Evolutionary conservation across 2,888 invertebrate genomes (phyloP), one percentile per base, ranked within the genome.

Genomic region (Agrotis ipsilon): DNA sequence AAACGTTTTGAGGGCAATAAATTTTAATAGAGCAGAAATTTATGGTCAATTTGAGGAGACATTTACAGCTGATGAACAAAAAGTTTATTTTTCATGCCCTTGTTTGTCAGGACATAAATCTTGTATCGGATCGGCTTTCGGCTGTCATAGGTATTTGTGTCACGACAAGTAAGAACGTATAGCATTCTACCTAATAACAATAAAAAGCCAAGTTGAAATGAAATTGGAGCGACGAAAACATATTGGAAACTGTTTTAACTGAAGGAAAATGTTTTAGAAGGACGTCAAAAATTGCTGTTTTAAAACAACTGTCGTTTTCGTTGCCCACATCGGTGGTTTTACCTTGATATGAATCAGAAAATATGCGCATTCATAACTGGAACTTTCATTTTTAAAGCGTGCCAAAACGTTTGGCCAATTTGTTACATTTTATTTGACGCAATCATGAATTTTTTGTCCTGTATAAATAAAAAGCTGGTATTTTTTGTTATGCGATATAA

Each of bases 11-110:
- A 91, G 90, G 89, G 88, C 86, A 91, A 93, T 94, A 93, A 93
- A 93, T 94, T 94, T 94, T 94, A 94, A 95, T 94, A 94, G 94
- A 92, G 91, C 91, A 92, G 90, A 93, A 94, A 93, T 95, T 94
- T 95, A 96, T 92, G 88, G 88, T 88, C 93, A 89, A 91, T 94
- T 94, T 92, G 92, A 91, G 91, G 92, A 85, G 94, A 94, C 94
- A 92, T 94, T 95, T 95, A 95, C 92, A 92, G 91, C 91, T 92
- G 92, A 93, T 92, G 92, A 93, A 92, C 91, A 91, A 93, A 94
- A 93, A 87, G 83, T 89, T 89, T 85, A 85, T 88, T 89, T 90
- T 90, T 90, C 89, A 86, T 91, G 91, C 85, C 88, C 91, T 89
- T 90, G 89, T 92, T 93, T 89, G 87, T 86, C 81, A 79, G 78